Evolutionary conservation across 1,140 invertebrate species (phyloP).

Genomic region (Triops cancriformis): DNA sequence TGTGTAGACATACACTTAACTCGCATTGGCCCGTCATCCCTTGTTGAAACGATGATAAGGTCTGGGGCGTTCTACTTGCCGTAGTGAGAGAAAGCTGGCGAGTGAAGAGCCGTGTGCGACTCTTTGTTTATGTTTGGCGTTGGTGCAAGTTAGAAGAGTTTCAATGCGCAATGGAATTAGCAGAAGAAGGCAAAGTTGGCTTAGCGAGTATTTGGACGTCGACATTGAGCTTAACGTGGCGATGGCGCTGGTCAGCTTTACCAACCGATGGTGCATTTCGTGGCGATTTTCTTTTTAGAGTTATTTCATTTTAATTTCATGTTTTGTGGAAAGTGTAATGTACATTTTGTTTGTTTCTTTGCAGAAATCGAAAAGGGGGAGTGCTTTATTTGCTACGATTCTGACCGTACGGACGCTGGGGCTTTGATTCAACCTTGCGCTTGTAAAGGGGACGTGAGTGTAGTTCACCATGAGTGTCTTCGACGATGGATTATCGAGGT

Average conservation of each 20-base stretch:
- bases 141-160: background rate
- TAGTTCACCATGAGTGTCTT: conserved; percentile 87
- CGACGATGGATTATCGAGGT: conserved; percentile 71
- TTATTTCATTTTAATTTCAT: conserved; percentile 17
- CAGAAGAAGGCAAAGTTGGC: conserved; percentile 12
- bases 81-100: background rate
- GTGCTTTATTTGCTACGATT: conserved; percentile 92
- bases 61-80: background rate
- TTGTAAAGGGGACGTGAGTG: conserved; percentile 80
- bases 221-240: background rate
- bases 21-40: background rate
- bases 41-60: background rate
- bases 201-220: conserved; percentile 17
- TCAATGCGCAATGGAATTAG: background rate
- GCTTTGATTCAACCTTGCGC: conserved; percentile 80
- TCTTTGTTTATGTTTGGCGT: background rate
- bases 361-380: conserved; percentile 43
- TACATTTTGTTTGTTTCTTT: background rate
- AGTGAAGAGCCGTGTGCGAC: too few species aligned
- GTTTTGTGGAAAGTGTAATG: background rate
- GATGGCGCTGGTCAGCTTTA: conserved; percentile 20
- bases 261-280: conserved; percentile 2
- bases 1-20: background rate
- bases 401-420: conserved; percentile 59
- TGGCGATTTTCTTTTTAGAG: background rate